Percentiles rank a stretch among this genome's conserved stretches.
These are phyloP conservation scores for Plectropomus leopardus DNA, from an alignment of 2,113 vertebrate genomes.

Conservation along the genomic window DNA sequence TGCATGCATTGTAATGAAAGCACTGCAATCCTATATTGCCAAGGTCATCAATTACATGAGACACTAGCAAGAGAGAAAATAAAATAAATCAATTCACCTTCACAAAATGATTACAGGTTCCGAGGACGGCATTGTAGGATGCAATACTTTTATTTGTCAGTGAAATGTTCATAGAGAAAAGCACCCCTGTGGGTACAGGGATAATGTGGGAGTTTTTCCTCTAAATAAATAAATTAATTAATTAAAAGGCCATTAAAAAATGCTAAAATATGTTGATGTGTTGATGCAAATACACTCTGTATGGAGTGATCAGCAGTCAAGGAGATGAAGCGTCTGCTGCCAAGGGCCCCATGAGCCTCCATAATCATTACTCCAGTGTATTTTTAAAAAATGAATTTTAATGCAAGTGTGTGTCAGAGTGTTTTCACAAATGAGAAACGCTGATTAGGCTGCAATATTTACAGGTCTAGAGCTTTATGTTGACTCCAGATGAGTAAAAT, in stretches of 20 bases:
- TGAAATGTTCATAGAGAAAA: background rate
- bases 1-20: background rate
- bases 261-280: conserved; percentile 9
- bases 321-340: conserved; percentile 1
- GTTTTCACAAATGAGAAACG: background rate
- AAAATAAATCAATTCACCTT: background rate
- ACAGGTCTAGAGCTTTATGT: no score
- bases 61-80: background rate
- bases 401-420: background rate
- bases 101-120: background rate
- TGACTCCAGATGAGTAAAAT: background rate
- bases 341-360: background rate
- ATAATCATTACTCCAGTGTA: background rate
- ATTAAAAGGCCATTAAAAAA: background rate
- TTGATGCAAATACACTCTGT: background rate
- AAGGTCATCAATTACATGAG: background rate
- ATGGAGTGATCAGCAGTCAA: background rate
- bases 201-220: background rate
- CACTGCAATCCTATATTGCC: background rate
- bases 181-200: background rate
- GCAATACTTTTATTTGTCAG: background rate
- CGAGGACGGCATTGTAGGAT: background rate
- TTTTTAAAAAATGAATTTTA: background rate
- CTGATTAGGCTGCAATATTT: background rate
- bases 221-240: background rate